phyloP scores from a whole-genome alignment of 2,888 invertebrate genomes.

The Thymelicus sylvestris region DNA sequence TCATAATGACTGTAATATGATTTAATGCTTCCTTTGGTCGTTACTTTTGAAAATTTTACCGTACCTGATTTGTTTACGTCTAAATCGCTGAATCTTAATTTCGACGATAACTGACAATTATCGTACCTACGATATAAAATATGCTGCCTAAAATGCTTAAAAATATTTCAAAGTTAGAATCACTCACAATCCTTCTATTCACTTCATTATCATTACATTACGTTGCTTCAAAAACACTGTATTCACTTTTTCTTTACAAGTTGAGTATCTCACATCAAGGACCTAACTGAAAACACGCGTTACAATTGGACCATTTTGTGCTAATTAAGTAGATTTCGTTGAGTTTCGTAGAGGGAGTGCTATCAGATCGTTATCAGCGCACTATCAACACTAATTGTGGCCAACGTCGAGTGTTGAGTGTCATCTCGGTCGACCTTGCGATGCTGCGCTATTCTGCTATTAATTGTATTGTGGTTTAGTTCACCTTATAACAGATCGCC shows the following conservation, averaged over 20 bases:
- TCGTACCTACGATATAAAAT: too few relatives aligned
- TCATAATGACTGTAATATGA: too few relatives aligned
- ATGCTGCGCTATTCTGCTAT: conserved; percentile 38
- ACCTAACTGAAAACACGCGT: not conserved
- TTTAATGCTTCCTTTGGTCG: too few relatives aligned
- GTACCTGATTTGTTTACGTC: too few relatives aligned
- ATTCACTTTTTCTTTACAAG: not conserved
- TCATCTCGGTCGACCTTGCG: conserved; percentile 54
- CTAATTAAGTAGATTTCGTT: conserved; percentile 17
- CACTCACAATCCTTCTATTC: too few relatives aligned
- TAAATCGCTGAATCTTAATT: too few relatives aligned
- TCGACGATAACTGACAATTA: too few relatives aligned
- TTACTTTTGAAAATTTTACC: too few relatives aligned
- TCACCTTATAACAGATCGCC: not conserved
- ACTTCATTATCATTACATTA: too few relatives aligned
- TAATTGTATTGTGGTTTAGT: not conserved
- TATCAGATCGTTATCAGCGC: conserved; percentile 47
- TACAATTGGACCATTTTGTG: not conserved
- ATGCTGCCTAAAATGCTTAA: too few relatives aligned
- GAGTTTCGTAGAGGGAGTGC: conserved; percentile 27
- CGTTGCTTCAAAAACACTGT: not conserved
- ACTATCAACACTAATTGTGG: conserved; percentile 59
- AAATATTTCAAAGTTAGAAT: too few relatives aligned
- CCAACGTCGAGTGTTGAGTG: conserved; percentile 49
- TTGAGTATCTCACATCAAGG: not conserved